phyloP scores from a whole-genome alignment of 2,888 invertebrate species.

The Hydraecia micacea region DNA sequence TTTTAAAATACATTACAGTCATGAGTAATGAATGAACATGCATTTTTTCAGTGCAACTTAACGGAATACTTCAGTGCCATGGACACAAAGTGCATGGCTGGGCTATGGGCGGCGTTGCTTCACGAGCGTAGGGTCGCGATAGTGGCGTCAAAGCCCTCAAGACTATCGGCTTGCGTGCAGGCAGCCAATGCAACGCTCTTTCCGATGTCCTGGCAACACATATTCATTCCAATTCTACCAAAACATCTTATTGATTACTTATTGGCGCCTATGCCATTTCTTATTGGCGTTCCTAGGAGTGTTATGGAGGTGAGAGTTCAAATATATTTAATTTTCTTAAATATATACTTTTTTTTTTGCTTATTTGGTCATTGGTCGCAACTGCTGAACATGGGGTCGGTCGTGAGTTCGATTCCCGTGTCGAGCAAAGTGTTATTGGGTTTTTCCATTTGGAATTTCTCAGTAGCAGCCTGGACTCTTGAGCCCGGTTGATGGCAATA shows the following conservation, averaged over 20 bases:
- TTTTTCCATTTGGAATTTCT: background rate
- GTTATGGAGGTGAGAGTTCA: slow-evolving; percentile 92
- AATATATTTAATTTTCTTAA: background rate
- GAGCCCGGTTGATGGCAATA: background rate
- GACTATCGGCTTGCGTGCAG: slow-evolving; percentile 97
- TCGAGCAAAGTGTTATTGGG: background rate
- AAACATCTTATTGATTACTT: slow-evolving; percentile 96
- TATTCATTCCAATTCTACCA: slow-evolving; percentile 98
- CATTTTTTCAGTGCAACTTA: slow-evolving; percentile 95
- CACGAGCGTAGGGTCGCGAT: slow-evolving; percentile 98
- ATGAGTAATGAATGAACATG: slow-evolving; percentile 17
- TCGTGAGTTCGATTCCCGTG: background rate
- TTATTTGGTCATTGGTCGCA: background rate
- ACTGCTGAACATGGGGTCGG: background rate
- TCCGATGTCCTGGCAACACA: slow-evolving; percentile 99
- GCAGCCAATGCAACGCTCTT: slow-evolving; percentile 98
- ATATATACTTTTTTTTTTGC: background rate
- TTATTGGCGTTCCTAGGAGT: slow-evolving; percentile 97
- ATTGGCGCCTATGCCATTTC: slow-evolving; percentile 99
- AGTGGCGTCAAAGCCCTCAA: slow-evolving; percentile 96
- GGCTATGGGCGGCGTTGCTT: slow-evolving; percentile 98
- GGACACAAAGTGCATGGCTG: slow-evolving; percentile 98
- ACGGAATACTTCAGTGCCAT: slow-evolving; percentile 99
- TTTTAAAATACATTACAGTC: background rate
- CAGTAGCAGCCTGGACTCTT: background rate